Conservation (phyloP, 2,888 invertebrate species). For the Drosophila paracracens region DNA sequence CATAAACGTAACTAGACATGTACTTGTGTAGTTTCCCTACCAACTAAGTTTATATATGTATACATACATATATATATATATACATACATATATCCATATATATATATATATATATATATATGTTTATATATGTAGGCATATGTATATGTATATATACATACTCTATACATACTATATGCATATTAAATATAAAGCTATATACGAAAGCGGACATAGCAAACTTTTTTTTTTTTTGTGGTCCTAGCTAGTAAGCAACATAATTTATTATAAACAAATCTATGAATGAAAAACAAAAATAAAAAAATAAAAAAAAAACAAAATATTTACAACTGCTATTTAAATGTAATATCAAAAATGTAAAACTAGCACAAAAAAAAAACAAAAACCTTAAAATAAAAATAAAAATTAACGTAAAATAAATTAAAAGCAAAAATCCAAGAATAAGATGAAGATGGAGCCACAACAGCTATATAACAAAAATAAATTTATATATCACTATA, state of each 20-base stretch:
- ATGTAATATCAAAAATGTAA: slow-evolving; percentile 74
- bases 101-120: background rate
- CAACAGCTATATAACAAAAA: slow-evolving; percentile 61
- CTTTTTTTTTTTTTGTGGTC: slow-evolving; percentile 77
- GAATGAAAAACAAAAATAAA: slow-evolving; percentile 40
- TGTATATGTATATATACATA: slow-evolving; percentile 28
- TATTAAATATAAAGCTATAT: slow-evolving; percentile 54
- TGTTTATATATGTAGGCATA: slow-evolving; percentile 1
- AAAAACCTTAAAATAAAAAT: slow-evolving; percentile 15
- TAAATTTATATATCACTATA: slow-evolving; percentile 55
- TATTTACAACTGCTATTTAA: slow-evolving; percentile 63
- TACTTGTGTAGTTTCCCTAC: slow-evolving; percentile 75
- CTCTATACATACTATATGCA: slow-evolving; percentile 6
- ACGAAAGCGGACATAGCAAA: slow-evolving; percentile 69
- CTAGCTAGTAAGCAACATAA: slow-evolving; percentile 74
- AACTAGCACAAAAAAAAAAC: slow-evolving; percentile 49
- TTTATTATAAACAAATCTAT: slow-evolving; percentile 72
- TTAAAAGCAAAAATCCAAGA: slow-evolving; percentile 18
- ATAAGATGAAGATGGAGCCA: slow-evolving; percentile 7
- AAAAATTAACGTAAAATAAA: slow-evolving; percentile 16
- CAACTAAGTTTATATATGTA: slow-evolving; percentile 54
- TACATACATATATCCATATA: slow-evolving; percentile 20
- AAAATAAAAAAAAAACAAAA: slow-evolving; percentile 25
- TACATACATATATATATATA: background rate
- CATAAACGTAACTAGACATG: slow-evolving; percentile 78